Evolutionary conservation across 1,140 invertebrate genomes (phyloP).

Genomic region (Heliconius melpomene): DNA sequence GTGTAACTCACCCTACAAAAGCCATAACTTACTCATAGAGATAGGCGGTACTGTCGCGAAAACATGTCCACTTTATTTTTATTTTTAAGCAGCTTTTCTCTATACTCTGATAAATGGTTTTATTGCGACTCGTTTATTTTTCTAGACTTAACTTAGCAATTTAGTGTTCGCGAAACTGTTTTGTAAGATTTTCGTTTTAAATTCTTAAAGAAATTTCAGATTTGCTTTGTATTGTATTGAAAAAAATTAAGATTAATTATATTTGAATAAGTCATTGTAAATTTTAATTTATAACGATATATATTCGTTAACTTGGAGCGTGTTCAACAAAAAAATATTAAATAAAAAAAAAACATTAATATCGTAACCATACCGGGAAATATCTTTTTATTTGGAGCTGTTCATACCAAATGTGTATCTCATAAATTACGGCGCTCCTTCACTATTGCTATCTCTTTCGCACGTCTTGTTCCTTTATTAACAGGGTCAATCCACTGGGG

Average conservation of each 20-base stretch:
- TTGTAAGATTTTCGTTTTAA: constrained; percentile 5
- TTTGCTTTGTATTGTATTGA: background rate
- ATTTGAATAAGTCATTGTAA: background rate
- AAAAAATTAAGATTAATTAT: background rate
- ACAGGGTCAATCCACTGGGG: constrained; percentile 65
- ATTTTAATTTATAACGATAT: background rate
- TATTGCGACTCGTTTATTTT: constrained; percentile 36
- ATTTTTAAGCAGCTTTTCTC: constrained; percentile 49
- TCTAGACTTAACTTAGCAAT: constrained; percentile 24
- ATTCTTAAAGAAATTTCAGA: background rate
- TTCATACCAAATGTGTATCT: constrained; percentile 80
- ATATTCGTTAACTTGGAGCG: background rate
- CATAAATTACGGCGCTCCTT: constrained; percentile 79
- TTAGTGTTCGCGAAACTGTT: constrained; percentile 19
- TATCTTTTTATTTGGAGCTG: constrained; percentile 78
- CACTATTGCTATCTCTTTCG: constrained; percentile 63
- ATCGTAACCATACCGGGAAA: constrained; percentile 65
- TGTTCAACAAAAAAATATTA: background rate
- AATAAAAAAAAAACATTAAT: constrained; percentile 50
- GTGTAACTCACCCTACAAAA: constrained; percentile 80
- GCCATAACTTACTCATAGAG: constrained; percentile 82
- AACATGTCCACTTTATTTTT: constrained; percentile 70
- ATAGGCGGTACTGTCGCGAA: constrained; percentile 80
- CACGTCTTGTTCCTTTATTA: constrained; percentile 74
- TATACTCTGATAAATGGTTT: constrained; percentile 39